Evolutionary conservation across 2,888 invertebrate genomes (phyloP).

Genomic region (Disparrhopalites patrizii): DNA sequence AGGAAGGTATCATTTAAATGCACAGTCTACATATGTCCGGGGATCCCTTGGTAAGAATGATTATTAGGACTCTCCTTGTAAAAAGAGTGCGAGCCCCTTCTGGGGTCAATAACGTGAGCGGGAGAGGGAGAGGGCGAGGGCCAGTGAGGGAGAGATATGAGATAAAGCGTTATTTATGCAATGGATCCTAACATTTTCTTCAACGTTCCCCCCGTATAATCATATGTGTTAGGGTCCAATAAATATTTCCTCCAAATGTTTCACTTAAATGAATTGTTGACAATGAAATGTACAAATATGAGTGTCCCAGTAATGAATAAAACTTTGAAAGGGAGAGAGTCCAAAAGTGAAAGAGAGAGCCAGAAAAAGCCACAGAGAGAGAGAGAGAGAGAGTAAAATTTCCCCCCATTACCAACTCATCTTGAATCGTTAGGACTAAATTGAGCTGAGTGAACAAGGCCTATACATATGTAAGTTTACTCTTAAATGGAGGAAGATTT

Average conservation of each 20-base stretch:
- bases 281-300: constrained; percentile 23
- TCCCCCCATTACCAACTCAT: constrained; percentile 7
- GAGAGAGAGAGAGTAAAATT: background rate
- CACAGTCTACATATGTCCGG: too few species aligned
- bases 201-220: background rate
- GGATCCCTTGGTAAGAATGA: too few species aligned
- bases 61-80: too few species aligned
- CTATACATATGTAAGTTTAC: constrained; percentile 2
- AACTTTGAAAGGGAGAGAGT: background rate
- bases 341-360: background rate
- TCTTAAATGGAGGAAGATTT: background rate
- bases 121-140: too few species aligned
- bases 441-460: background rate
- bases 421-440: background rate
- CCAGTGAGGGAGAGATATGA: too few species aligned
- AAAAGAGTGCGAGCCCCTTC: too few species aligned
- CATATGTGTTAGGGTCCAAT: background rate
- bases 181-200: constrained; percentile 12
- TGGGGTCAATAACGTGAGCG: too few species aligned
- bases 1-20: too few species aligned
- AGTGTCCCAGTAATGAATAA: background rate
- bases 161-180: constrained; percentile 10
- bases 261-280: constrained; percentile 14
- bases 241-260: constrained; percentile 13
- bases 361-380: background rate